Conservation (phyloP, 2,888 invertebrate genomes). For the Linnaemya tessellans region DNA sequence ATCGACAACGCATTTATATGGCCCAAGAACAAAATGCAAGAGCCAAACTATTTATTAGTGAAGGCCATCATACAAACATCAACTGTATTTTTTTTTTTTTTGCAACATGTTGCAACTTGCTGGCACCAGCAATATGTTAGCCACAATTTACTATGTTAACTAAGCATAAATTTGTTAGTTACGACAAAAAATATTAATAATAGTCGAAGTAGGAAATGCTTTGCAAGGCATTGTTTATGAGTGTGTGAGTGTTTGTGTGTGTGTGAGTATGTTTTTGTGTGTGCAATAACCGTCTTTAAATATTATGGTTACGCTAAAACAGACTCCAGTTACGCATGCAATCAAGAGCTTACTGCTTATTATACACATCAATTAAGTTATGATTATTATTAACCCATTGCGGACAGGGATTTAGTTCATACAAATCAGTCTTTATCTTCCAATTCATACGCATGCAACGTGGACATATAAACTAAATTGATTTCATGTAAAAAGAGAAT, state of each 20-base stretch:
- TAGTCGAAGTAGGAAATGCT: constrained; percentile 44
- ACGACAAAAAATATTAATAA: constrained; percentile 20
- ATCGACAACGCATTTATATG: constrained; percentile 58
- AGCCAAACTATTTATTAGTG: constrained; percentile 33
- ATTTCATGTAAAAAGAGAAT: too few species aligned
- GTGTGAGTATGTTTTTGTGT: too few species aligned
- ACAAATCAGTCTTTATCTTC: too few species aligned
- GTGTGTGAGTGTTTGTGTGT: too few species aligned
- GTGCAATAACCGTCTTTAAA: constrained; percentile 28
- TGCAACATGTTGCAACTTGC: constrained; percentile 2
- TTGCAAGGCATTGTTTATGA: not conserved
- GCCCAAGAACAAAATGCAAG: constrained; percentile 3
- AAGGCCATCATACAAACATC: constrained; percentile 2
- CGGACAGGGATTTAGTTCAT: too few species aligned
- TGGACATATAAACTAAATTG: too few species aligned
- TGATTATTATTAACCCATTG: constrained; percentile 48
- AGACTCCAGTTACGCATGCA: constrained; percentile 69
- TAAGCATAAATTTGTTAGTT: constrained; percentile 64
- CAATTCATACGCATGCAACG: too few species aligned
- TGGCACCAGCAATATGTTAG: constrained; percentile 36
- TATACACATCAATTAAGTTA: constrained; percentile 34
- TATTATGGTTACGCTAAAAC: constrained; percentile 48
- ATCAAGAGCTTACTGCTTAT: constrained; percentile 37
- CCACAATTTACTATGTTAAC: constrained; percentile 66
- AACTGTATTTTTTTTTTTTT: not conserved